Conservation (phyloP, 2,797 vertebrate genomes). For the Macroramphosus scolopax region DNA sequence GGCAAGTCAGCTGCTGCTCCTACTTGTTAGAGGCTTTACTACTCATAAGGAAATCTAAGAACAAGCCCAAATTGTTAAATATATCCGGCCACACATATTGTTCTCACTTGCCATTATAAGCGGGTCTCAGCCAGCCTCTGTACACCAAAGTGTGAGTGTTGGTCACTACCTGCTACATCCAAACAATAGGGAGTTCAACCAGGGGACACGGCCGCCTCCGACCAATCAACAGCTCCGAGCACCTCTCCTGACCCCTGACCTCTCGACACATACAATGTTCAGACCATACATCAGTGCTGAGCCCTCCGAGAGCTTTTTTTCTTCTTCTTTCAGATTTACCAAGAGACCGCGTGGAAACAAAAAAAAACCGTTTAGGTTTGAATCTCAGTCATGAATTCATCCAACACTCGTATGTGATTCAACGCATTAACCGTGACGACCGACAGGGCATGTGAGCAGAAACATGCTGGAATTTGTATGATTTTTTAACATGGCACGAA, state of each 20-base stretch:
- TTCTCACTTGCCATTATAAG: constrained; percentile 47
- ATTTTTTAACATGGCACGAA: too few species aligned
- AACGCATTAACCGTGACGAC: too few species aligned
- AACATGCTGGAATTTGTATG: constrained; percentile 28
- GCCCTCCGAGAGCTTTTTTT: constrained; percentile 58
- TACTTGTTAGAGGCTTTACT: constrained; percentile 12
- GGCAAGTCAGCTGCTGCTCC: constrained; percentile 28
- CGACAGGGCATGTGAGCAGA: constrained; percentile 28
- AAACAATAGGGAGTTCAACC: constrained; percentile 87
- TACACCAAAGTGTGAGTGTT: constrained; percentile 69
- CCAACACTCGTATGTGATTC: too few species aligned
- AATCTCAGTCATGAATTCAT: constrained; percentile 50
- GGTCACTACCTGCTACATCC: constrained; percentile 77
- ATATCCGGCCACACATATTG: constrained; percentile 47
- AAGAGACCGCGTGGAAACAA: constrained; percentile 65
- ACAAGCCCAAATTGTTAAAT: constrained; percentile 30
- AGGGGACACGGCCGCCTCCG: constrained; percentile 89
- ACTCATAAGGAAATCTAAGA: constrained; percentile 13
- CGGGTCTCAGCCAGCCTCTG: constrained; percentile 39
- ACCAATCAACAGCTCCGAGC: constrained; percentile 87
- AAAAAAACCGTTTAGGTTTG: constrained; percentile 57
- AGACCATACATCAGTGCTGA: constrained; percentile 73
- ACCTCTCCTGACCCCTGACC: constrained; percentile 80
- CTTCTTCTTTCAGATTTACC: constrained; percentile 49
- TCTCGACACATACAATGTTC: constrained; percentile 77